Evolutionary conservation across 2,113 vertebrate genomes (phyloP).

Genomic region (Mellivora capensis): DNA sequence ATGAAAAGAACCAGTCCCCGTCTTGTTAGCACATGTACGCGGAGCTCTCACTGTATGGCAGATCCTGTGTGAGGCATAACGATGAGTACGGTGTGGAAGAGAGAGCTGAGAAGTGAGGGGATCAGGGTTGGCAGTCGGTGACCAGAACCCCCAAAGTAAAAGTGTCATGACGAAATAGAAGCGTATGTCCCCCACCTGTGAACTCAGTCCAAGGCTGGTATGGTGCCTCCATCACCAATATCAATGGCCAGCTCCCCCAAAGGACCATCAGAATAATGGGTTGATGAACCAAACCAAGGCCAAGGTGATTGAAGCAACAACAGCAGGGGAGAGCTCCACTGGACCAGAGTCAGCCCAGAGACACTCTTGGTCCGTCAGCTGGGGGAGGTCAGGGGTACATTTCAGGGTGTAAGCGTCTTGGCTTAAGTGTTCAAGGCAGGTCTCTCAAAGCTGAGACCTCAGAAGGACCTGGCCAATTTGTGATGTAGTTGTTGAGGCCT

Average conservation of each 20-base stretch:
- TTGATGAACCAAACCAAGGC: neutral
- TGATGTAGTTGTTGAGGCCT: neutral
- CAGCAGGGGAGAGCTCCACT: neutral
- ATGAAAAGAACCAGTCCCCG: neutral
- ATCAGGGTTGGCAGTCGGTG: neutral
- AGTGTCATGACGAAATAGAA: neutral
- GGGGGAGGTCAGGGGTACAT: neutral
- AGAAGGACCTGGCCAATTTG: neutral
- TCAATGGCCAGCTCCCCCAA: neutral
- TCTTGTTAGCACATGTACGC: neutral
- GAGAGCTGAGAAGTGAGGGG: fast-evolving
- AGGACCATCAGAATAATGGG: neutral
- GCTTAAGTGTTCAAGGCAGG: neutral
- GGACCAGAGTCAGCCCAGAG: neutral
- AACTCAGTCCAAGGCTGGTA: neutral
- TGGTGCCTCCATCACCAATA: neutral
- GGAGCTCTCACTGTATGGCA: neutral
- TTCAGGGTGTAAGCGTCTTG: neutral
- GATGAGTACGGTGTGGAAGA: neutral
- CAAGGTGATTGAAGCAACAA: fast-evolving
- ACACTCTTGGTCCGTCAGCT: no score
- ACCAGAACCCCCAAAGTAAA: neutral
- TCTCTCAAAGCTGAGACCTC: neutral
- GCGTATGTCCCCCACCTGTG: neutral
- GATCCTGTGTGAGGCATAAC: fast-evolving